Percentiles rank a stretch among this genome's conserved stretches.
phyloP scores from a whole-genome alignment of 2,888 invertebrate species.

The Lasioglossum malachurum region DNA sequence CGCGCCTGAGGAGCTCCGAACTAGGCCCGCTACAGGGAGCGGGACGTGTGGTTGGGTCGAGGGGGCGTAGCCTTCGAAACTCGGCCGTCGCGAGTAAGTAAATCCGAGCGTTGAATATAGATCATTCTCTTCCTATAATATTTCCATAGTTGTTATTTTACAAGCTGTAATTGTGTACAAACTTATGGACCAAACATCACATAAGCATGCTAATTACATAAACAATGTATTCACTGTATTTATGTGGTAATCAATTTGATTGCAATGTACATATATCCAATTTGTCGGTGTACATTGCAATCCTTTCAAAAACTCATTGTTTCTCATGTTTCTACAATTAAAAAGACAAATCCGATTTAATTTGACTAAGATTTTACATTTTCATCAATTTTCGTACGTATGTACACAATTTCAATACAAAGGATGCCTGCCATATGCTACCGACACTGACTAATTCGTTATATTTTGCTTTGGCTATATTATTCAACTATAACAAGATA shows the following conservation, averaged over 20 bases:
- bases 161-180: conserved; percentile 30
- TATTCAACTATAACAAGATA: conserved; percentile 50
- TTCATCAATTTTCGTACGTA: conserved; percentile 32
- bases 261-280: conserved; percentile 33
- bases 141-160: conserved; percentile 20
- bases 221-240: conserved; percentile 30
- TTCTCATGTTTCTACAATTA: conserved; percentile 14
- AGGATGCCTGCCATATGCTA: conserved; percentile 59
- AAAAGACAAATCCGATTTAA: conserved; percentile 38
- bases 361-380: conserved; percentile 45
- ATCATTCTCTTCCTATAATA: no score
- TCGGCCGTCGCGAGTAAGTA: no score
- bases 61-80: no score
- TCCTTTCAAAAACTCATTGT: conserved; percentile 26
- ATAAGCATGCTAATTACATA: conserved; percentile 40
- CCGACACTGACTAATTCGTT: conserved; percentile 46
- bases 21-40: no score
- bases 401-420: conserved; percentile 55
- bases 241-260: conserved; percentile 24
- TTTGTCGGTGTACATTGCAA: conserved; percentile 14
- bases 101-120: no score
- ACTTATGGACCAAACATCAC: conserved; percentile 38
- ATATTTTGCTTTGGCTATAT: conserved; percentile 49
- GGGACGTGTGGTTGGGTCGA: no score
- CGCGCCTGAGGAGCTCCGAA: no score